phyloP scores from a whole-genome alignment of 1,140 invertebrate genomes.

The Magallana ariakensis region DNA sequence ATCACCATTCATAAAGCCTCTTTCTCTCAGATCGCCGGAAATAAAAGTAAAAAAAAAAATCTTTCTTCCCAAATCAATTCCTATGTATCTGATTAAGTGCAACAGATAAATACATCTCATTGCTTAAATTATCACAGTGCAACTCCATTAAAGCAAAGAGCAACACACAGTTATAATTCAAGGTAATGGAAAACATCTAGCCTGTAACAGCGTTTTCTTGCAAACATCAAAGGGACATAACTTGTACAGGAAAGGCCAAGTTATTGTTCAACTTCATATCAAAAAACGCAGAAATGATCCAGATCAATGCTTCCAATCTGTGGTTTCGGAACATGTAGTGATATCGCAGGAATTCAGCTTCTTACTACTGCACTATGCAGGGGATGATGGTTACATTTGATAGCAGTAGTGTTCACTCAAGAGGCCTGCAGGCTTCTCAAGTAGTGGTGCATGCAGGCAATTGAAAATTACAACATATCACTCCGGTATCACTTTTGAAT shows the following conservation, averaged over 20 bases:
- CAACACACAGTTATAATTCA: not conserved
- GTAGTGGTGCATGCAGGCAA: too few relatives aligned
- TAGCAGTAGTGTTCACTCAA: too few relatives aligned
- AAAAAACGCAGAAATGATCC: not conserved
- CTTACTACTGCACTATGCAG: too few relatives aligned
- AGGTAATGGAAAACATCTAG: not conserved
- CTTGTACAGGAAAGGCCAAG: not conserved
- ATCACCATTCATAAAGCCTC: not conserved
- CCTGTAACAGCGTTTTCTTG: not conserved
- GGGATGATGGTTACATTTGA: too few relatives aligned
- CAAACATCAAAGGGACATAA: not conserved
- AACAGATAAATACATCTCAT: not conserved
- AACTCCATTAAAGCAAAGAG: not conserved
- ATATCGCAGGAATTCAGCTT: too few relatives aligned
- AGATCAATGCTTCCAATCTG: not conserved
- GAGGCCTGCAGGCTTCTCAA: too few relatives aligned
- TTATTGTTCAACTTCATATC: constrained; percentile 13
- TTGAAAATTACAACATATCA: too few relatives aligned
- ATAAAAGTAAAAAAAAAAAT: not conserved
- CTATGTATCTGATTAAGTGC: constrained; percentile 19
- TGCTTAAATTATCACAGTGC: not conserved
- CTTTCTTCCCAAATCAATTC: not conserved
- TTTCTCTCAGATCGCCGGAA: not conserved
- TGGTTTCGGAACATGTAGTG: not conserved
- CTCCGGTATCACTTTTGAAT: too few relatives aligned